Conservation (phyloP, 2,888 invertebrate species). For the Eristalis tenax region DNA sequence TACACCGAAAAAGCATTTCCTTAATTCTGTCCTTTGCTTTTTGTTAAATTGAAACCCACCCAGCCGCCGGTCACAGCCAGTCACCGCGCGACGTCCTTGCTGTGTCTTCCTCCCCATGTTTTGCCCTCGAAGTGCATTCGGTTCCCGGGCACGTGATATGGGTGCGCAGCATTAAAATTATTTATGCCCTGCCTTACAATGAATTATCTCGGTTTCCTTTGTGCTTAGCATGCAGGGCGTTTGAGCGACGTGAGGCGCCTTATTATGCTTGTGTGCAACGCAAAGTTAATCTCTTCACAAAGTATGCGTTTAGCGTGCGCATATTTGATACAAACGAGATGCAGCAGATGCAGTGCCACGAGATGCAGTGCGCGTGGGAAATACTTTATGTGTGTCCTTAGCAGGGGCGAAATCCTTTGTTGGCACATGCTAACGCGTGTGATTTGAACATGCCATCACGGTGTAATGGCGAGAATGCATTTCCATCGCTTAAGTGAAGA, state of each 20-base stretch:
- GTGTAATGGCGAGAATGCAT: not conserved
- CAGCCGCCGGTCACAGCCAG: not conserved
- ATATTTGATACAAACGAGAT: not conserved
- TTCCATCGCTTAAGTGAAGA: not conserved
- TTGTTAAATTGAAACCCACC: slow-evolving; percentile 29
- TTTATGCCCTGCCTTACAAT: slow-evolving; percentile 16
- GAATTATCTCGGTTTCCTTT: slow-evolving; percentile 3
- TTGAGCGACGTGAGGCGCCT: slow-evolving; percentile 6
- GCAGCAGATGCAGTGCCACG: not conserved
- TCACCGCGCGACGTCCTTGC: not conserved
- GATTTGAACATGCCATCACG: not conserved
- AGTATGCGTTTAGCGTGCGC: not conserved
- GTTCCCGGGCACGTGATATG: slow-evolving; percentile 18
- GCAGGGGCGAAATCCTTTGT: not conserved
- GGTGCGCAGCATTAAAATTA: slow-evolving; percentile 23
- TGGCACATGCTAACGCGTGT: not conserved
- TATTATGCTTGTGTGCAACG: slow-evolving; percentile 4
- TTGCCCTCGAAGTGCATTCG: slow-evolving; percentile 11
- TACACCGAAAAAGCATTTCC: slow-evolving; percentile 20
- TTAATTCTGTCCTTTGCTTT: slow-evolving; percentile 18
- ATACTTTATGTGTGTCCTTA: not conserved
- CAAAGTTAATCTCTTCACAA: not conserved
- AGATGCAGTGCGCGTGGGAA: not conserved
- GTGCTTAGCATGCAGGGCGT: not conserved
- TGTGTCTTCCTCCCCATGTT: not conserved